A percentile compares a stretch with the other conserved stretches of the same genome.
Conservation (phyloP, 2,888 invertebrate species). For the Pyrgus malvae region DNA sequence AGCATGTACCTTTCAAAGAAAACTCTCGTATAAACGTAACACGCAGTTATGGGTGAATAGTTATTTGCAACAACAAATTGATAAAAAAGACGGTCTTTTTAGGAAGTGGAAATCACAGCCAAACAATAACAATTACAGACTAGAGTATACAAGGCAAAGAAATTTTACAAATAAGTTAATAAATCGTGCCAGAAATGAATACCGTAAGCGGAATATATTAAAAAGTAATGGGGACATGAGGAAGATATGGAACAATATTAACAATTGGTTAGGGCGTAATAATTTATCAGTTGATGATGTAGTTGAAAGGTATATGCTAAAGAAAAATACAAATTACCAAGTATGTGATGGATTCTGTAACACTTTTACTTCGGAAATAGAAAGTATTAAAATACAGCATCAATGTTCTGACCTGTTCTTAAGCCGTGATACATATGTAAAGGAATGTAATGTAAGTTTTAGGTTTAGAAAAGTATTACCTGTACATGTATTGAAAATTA, state of each 20-base stretch:
- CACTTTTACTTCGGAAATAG: neutral
- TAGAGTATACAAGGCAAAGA: slow-evolving; percentile 5
- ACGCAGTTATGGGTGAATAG: neutral
- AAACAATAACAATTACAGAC: slow-evolving; percentile 8
- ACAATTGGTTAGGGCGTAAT: slow-evolving; percentile 5
- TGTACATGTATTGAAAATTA: neutral
- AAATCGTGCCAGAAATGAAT: neutral
- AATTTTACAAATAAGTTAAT: slow-evolving; percentile 8
- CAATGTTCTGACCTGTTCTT: neutral
- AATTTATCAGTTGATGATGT: slow-evolving; percentile 5
- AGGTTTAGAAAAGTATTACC: neutral
- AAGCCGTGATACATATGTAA: neutral
- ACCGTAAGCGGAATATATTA: neutral
- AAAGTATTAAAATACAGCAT: neutral
- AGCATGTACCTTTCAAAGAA: slow-evolving; percentile 1
- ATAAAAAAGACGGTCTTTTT: neutral
- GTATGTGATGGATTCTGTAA: neutral
- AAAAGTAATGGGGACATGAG: slow-evolving; percentile 7
- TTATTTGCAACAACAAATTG: neutral
- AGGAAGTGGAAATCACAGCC: slow-evolving; percentile 9
- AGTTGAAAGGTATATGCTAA: slow-evolving; percentile 7
- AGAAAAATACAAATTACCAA: neutral
- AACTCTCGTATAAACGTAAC: neutral
- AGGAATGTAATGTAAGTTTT: neutral
- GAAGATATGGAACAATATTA: slow-evolving; percentile 11